These are phyloP conservation scores for Cyanoderma ruficeps DNA, from an alignment of 2,113 vertebrate genomes.

Conservation along the genomic window DNA sequence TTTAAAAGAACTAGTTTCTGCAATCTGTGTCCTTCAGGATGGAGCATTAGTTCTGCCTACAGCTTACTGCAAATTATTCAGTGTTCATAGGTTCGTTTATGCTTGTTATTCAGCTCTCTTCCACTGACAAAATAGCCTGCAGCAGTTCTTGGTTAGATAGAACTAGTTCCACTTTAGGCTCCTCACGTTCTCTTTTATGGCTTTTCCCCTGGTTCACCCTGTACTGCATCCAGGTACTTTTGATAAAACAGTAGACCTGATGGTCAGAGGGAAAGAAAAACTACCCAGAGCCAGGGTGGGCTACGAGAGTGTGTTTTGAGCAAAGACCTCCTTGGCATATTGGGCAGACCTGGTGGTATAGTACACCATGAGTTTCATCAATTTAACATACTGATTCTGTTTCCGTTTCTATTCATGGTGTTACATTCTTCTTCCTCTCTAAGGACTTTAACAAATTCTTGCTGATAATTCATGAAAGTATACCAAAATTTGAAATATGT, in stretches of 20 bases:
- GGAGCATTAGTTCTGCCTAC: constrained; percentile 28
- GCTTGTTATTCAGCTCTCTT: constrained; percentile 43
- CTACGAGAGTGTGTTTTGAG: accelerated
- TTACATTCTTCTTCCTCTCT: neutral
- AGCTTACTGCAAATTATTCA: constrained; percentile 38
- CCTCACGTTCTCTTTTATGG: neutral
- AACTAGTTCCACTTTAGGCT: constrained; percentile 28
- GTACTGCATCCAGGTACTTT: neutral
- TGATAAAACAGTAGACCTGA: neutral
- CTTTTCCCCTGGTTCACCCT: neutral
- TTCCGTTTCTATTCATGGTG: neutral
- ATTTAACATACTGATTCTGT: neutral
- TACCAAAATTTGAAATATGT: neutral
- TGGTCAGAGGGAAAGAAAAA: neutral
- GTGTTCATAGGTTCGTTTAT: constrained; percentile 31
- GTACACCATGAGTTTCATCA: neutral
- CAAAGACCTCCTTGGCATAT: neutral
- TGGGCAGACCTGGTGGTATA: neutral
- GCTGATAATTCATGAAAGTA: neutral
- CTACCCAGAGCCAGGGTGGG: neutral
- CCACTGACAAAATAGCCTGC: constrained; percentile 39
- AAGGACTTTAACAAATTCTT: neutral
- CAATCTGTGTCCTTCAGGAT: constrained; percentile 3
- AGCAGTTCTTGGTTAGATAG: constrained; percentile 34
- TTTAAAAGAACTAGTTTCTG: neutral